phyloP scores from a whole-genome alignment of 1,140 invertebrate species.

The Papilio dardanus region DNA sequence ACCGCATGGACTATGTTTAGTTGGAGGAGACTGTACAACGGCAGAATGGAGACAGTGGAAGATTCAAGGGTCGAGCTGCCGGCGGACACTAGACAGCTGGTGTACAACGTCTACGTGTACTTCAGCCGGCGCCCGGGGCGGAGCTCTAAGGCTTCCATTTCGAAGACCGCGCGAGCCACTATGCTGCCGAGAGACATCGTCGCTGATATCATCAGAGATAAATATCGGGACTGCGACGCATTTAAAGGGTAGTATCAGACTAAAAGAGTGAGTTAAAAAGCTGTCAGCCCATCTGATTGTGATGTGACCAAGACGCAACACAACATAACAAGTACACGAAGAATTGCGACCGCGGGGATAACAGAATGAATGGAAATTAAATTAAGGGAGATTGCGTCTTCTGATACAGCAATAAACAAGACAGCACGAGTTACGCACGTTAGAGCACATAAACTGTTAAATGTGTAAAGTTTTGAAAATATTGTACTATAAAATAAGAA shows the following conservation, averaged over 20 bases:
- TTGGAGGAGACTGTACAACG: conserved; percentile 74
- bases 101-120: conserved; percentile 78
- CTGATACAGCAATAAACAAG: no score
- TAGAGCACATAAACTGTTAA: neutral
- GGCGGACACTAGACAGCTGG: conserved; percentile 72
- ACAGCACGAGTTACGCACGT: no score
- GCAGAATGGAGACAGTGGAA: conserved; percentile 56
- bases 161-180: conserved; percentile 75
- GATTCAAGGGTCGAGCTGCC: conserved; percentile 66
- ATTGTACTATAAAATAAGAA: neutral
- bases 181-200: conserved; percentile 76
- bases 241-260: conserved; percentile 1
- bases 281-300: neutral
- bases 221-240: conserved; percentile 57
- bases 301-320: neutral
- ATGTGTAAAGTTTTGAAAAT: neutral
- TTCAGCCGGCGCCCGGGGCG: conserved; percentile 71
- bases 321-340: neutral
- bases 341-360: neutral
- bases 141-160: conserved; percentile 66
- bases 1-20: conserved; percentile 80
- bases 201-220: conserved; percentile 73
- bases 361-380: neutral
- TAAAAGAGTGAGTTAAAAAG: neutral
- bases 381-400: neutral